Evolutionary conservation across 2,888 invertebrate species (phyloP).

Genomic region (Netelia fuscicornis): DNA sequence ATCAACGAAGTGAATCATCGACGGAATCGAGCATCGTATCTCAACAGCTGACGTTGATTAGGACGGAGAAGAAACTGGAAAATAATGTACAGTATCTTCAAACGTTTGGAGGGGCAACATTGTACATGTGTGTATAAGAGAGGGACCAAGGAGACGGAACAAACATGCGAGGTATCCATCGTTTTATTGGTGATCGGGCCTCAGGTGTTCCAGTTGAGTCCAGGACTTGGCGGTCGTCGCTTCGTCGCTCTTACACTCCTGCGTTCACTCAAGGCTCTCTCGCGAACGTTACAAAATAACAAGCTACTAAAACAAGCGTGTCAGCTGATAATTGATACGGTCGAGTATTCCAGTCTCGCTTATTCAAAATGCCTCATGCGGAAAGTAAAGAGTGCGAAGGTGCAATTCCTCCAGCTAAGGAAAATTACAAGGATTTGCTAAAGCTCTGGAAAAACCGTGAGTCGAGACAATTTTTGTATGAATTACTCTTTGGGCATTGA

Average conservation of each 20-base stretch:
- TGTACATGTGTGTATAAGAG: not conserved
- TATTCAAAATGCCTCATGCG: slow-evolving; percentile 71
- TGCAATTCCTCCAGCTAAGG: slow-evolving; percentile 69
- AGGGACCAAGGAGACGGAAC: not conserved
- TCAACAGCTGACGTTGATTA: not conserved
- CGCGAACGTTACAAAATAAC: not conserved
- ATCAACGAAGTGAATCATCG: slow-evolving; percentile 67
- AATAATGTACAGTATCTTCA: slow-evolving; percentile 1
- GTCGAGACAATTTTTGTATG: slow-evolving; percentile 52
- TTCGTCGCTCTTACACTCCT: slow-evolving; percentile 8
- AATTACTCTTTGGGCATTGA: not conserved
- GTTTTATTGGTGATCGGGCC: slow-evolving; percentile 69
- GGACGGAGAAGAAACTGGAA: slow-evolving; percentile 14
- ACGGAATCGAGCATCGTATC: not conserved
- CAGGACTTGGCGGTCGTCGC: slow-evolving; percentile 39
- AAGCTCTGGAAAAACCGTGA: slow-evolving; percentile 78
- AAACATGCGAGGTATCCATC: slow-evolving; percentile 68
- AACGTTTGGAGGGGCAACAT: not conserved
- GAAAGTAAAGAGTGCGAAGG: slow-evolving; percentile 61
- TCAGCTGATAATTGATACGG: not conserved
- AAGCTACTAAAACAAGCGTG: not conserved
- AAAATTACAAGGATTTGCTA: slow-evolving; percentile 74
- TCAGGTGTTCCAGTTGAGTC: slow-evolving; percentile 59
- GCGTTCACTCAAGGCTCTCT: not conserved
- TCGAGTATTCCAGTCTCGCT: slow-evolving; percentile 20